Evolutionary conservation across 2,797 vertebrate species (phyloP).

Genomic region (Semaprochilodus insignis): DNA sequence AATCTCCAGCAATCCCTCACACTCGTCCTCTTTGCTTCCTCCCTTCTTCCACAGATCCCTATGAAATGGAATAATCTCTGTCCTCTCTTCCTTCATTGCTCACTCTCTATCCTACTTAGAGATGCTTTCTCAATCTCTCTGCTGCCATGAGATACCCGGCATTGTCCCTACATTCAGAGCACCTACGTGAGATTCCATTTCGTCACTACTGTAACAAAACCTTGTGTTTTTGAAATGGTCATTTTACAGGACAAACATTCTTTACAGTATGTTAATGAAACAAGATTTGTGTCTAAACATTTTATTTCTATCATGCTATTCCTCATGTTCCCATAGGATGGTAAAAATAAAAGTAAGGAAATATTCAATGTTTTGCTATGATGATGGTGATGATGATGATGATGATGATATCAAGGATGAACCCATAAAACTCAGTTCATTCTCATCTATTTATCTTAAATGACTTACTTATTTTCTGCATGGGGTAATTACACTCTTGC

Average conservation of each 20-base stretch:
- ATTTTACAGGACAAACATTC: not conserved
- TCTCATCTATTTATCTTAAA: no score
- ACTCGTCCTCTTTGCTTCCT: slow-evolving; percentile 59
- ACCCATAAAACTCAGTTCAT: no score
- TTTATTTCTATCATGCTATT: no score
- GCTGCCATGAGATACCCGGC: slow-evolving; percentile 25
- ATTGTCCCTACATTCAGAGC: not conserved
- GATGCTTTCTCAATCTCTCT: slow-evolving; percentile 48
- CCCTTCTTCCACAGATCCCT: slow-evolving; percentile 64
- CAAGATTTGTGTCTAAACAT: no score
- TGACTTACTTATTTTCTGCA: no score
- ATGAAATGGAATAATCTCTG: slow-evolving; percentile 69
- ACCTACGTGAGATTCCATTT: not conserved
- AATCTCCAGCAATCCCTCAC: slow-evolving; percentile 64
- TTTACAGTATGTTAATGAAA: not conserved
- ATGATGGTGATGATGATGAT: no score
- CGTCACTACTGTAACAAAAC: not conserved
- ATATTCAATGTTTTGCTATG: no score
- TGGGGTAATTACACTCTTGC: no score
- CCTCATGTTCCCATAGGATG: no score
- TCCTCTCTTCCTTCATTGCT: slow-evolving; percentile 55
- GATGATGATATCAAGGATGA: no score
- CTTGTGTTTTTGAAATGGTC: not conserved
- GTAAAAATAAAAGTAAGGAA: no score
- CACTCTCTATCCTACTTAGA: slow-evolving; percentile 60